Base-by-base conservation (phyloP, 2,888 invertebrate species). In the Stictocephala bisonia region DNA sequence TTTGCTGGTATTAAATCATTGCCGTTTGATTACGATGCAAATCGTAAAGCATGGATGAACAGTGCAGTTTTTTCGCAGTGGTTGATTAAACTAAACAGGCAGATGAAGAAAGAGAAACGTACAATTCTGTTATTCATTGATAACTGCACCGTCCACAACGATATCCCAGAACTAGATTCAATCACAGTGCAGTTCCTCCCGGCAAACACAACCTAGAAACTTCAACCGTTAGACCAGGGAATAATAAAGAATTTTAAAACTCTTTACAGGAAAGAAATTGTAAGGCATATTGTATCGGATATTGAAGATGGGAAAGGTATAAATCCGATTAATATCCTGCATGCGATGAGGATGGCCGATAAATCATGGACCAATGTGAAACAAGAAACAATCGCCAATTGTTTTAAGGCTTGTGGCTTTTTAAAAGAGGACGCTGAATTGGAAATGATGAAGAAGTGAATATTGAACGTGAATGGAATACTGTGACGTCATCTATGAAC, bases 191-290 rank as follows among this genome's bases (percentile, higher is more conserved):
- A 51, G 15, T 74, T 72, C 35, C 66, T 72, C 0, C 74, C 68
- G 6, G 27, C 48, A 22, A 74, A 72, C 40, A 35, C 27, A 22
- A 70, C 70, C n/a, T 68, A 58, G 20, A 48, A 50, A 26, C 40
- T 76, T 31, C 74, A 77, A 67, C 77, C 75, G 20, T 44, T 75
- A n/a, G 76, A 77, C 64, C 76, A 73, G 56, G 76, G 76, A 40
- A 76, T 77, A 15, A 76, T 77, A 50, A 74, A 76, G 73, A 75
- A 73, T 44, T 69, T 74, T 51, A 72, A 77, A 68, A 60, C 64
- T 18, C 31, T 64, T 22, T 74, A 75, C 71, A 51, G 76, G 24
- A 76, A 72, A 41, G 72, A 77, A 72, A 67, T 76, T 44, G 75
- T 77, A 29, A 40, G 58, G 41, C 6, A 40, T 40, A 22, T 40